Conservation (phyloP, 2,888 invertebrate genomes). For the Cataglyphis albicans region DNA sequence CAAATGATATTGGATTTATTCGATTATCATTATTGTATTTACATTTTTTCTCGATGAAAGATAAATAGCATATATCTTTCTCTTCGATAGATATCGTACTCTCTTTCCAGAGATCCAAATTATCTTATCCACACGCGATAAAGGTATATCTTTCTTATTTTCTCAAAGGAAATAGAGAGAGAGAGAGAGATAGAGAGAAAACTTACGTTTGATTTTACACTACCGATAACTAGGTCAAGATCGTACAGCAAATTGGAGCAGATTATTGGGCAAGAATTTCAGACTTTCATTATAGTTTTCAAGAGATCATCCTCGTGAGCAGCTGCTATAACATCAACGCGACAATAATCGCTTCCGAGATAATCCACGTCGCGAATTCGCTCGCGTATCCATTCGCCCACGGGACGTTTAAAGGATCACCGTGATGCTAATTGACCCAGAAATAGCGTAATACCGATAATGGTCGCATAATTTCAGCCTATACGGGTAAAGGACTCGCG, state of each 20-base stretch:
- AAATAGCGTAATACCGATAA: conserved; percentile 78
- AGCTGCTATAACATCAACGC: background rate
- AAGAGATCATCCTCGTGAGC: background rate
- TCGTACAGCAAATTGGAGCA: background rate
- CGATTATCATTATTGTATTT: conserved; percentile 26
- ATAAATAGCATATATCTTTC: conserved; percentile 14
- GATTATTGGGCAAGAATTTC: background rate
- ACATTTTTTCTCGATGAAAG: background rate
- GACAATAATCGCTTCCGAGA: conserved; percentile 59
- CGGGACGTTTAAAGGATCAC: conserved; percentile 69
- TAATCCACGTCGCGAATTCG: conserved; percentile 44
- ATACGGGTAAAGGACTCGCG: conserved; percentile 77
- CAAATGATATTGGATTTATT: conserved; percentile 11
- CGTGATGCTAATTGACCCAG: conserved; percentile 74
- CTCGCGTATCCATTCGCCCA: conserved; percentile 54
- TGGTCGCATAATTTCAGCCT: conserved; percentile 75
- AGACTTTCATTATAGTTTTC: background rate
- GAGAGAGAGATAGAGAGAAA: background rate
- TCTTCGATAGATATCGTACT: conserved; percentile 11
- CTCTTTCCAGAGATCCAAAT: background rate
- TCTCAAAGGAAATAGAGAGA: too few species aligned
- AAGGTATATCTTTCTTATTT: background rate
- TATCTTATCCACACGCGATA: background rate
- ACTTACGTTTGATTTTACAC: background rate
- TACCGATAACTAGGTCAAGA: conserved; percentile 29